Percentiles rank a stretch among this genome's conserved stretches.
phyloP scores from a whole-genome alignment of 2,797 vertebrate species.

The Discoglossus pictus region DNA sequence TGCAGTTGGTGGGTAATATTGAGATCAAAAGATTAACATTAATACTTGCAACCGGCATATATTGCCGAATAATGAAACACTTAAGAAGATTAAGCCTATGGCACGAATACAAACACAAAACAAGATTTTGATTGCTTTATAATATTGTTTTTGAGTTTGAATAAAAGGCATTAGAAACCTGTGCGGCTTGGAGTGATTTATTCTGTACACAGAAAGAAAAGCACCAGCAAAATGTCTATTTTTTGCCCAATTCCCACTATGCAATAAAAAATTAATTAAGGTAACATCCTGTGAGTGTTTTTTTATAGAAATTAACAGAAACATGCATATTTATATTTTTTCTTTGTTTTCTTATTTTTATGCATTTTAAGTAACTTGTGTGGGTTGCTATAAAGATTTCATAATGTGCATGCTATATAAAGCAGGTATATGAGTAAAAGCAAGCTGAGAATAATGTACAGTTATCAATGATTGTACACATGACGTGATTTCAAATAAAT shows the following conservation, averaged over 20 bases:
- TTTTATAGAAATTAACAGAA: constrained; percentile 66
- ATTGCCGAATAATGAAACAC: constrained; percentile 69
- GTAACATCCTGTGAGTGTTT: constrained; percentile 2
- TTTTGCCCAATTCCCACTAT: neutral
- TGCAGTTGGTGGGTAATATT: constrained; percentile 76
- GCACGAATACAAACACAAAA: constrained; percentile 64
- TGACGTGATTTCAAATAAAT: no score
- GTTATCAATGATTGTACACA: no score
- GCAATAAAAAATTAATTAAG: constrained; percentile 23
- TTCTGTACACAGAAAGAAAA: constrained; percentile 61
- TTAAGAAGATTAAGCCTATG: constrained; percentile 71
- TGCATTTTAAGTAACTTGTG: neutral
- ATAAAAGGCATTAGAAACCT: constrained; percentile 66
- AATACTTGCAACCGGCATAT: constrained; percentile 75
- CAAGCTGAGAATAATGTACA: no score
- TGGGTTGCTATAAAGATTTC: constrained; percentile 12
- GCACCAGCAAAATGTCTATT: neutral
- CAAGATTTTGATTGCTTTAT: constrained; percentile 64
- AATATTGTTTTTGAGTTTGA: constrained; percentile 61
- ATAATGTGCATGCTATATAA: neutral
- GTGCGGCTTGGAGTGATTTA: constrained; percentile 53
- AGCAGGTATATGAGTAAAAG: constrained; percentile 10
- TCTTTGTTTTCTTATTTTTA: neutral
- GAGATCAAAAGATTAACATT: constrained; percentile 80
- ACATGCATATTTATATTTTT: constrained; percentile 52